Evolutionary conservation across 2,797 vertebrate genomes (phyloP).

Genomic region (Emydoidea blandingii): DNA sequence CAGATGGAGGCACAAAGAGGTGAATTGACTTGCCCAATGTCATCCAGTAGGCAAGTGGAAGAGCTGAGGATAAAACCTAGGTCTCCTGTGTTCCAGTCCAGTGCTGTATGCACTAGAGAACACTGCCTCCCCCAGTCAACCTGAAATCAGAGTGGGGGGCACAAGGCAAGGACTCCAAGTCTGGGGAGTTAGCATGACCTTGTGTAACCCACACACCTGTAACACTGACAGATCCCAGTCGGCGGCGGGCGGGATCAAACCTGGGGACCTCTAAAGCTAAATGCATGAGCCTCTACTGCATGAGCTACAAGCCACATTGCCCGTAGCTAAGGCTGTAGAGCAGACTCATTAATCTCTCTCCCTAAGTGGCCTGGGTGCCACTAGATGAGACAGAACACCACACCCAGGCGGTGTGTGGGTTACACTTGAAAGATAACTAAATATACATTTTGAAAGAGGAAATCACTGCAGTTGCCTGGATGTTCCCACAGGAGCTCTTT

Average conservation of each 20-base stretch:
- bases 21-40: neutral
- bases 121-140: neutral
- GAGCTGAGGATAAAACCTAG: neutral
- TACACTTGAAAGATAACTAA: neutral
- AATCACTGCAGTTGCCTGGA: neutral
- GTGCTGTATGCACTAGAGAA: too few relatives aligned
- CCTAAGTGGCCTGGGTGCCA: too few relatives aligned
- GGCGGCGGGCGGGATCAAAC: accelerated
- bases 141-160: neutral
- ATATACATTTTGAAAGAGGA: neutral
- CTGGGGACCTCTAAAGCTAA: too few relatives aligned
- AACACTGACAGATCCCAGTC: too few relatives aligned
- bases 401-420: too few relatives aligned
- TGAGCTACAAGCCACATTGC: too few relatives aligned
- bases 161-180: neutral
- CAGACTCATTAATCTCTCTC: too few relatives aligned
- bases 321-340: too few relatives aligned
- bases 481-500: neutral
- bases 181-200: neutral
- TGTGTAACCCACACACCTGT: neutral
- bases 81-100: neutral
- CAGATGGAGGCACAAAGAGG: neutral
- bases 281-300: too few relatives aligned
- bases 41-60: neutral
- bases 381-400: too few relatives aligned